Evolutionary conservation across 2,113 vertebrate genomes (phyloP), one percentile per base, ranked within the genome.

Genomic region (Ceuthmochares aereus): DNA sequence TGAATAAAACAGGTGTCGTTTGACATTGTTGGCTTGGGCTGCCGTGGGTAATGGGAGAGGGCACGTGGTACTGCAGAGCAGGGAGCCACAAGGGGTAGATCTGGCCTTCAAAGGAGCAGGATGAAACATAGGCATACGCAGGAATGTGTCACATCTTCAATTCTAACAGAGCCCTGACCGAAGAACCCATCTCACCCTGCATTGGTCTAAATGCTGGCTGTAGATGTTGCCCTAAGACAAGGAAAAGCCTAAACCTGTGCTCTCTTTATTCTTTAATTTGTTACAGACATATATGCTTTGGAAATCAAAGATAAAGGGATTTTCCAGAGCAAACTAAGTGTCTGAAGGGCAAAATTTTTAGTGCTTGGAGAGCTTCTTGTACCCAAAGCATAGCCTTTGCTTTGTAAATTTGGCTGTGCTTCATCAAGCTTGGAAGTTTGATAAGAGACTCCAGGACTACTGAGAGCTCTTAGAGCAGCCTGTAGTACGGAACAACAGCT

Each of bases 1-100:
- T 90, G 84, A 95, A 97, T 91, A 89, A 94, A 95, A 83, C 60
- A 67, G 49, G 83, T 82, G 76, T 49, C 59, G 63, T 93, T 89
- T 91, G 67, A 81, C 82, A 62, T 70, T 54, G 78, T 90, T 91
- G 40, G 1, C 62, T 55, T 59, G 55, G 75, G 68, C 87, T 94
- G 60, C 88, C 5, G 0, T 18, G 54, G 64, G 56, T 58, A 69
- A 85, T 36, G 40, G 72, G 52, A 92, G 49, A 85, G 60, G 80
- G 40, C 37, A 67, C 52, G 10, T 5, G 8, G 82, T 45, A 17
- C 60, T 29, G 64, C 29, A 59, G 34, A 62, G 64, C 84, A 83
- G 45, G 70, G 32, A 52, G 83, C 34, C 43, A 11, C 0, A 1
- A 72, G 74, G 49, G 77, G 64, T 27, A 47, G 47, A 43, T 34